A percentile compares a stretch with the other conserved stretches of the same genome.
Conservation (phyloP, 2,797 vertebrate genomes). For the Thunnus albacares region DNA sequence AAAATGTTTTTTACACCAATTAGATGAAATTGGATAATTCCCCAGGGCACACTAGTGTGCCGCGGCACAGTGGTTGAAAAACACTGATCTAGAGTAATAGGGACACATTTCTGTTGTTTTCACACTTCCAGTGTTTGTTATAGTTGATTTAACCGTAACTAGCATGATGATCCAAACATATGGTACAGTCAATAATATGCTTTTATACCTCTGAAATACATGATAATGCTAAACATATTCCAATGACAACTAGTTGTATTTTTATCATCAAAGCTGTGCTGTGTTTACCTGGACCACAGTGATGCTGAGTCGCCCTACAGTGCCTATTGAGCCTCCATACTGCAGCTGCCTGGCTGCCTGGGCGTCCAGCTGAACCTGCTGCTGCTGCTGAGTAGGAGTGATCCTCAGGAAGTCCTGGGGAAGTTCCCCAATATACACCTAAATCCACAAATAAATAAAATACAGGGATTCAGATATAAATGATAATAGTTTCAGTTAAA, state of each 20-base stretch:
- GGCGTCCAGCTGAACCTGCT: slow-evolving; percentile 95
- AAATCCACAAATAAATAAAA: slow-evolving; percentile 6
- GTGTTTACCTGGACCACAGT: slow-evolving; percentile 95
- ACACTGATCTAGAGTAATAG: too few relatives aligned
- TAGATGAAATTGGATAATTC: too few relatives aligned
- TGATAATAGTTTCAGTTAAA: neutral
- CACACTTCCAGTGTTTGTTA: too few relatives aligned
- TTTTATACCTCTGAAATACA: neutral
- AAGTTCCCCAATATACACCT: slow-evolving; percentile 97
- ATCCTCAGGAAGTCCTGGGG: slow-evolving; percentile 97
- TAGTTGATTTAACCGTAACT: too few relatives aligned
- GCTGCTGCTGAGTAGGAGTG: slow-evolving; percentile 94
- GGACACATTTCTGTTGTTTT: too few relatives aligned
- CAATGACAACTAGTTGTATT: neutral
- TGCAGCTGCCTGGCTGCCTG: slow-evolving; percentile 96
- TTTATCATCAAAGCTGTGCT: neutral
- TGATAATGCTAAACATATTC: neutral
- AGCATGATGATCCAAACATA: neutral
- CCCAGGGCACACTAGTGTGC: too few relatives aligned
- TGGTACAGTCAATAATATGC: too few relatives aligned
- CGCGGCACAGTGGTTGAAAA: too few relatives aligned
- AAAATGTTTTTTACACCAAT: too few relatives aligned
- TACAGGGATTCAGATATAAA: neutral
- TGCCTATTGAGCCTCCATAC: slow-evolving; percentile 89
- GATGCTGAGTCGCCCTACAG: slow-evolving; percentile 94